A percentile compares a stretch with the other conserved stretches of the same genome.
phyloP scores from a whole-genome alignment of 1,140 invertebrate species.

The Diplogasteroides magnus region DNA sequence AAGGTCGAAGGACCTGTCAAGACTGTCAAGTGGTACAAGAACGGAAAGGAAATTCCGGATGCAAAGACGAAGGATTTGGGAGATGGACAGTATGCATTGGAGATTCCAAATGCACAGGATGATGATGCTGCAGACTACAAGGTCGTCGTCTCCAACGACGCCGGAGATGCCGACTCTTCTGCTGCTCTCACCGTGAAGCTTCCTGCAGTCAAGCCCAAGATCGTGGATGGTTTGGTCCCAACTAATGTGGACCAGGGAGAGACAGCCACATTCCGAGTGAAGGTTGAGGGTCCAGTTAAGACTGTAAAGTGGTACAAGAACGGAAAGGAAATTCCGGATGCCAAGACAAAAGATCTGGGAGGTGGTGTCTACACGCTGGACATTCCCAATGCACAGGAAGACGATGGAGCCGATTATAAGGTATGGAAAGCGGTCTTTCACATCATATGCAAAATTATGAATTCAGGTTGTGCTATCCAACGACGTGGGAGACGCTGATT shows the following conservation, averaged over 20 bases:
- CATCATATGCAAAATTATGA: background rate
- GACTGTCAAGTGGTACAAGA: conserved; percentile 19
- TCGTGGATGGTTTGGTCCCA: conserved; percentile 26
- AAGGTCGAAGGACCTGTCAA: conserved; percentile 24
- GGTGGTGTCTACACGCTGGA: conserved; percentile 56
- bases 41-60: conserved; percentile 37
- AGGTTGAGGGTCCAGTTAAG: conserved; percentile 31
- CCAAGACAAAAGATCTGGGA: conserved; percentile 44
- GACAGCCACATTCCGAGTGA: conserved; percentile 31
- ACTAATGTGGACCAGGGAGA: conserved; percentile 30
- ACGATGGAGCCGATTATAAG: conserved; percentile 59
- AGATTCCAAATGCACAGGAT: conserved; percentile 44
- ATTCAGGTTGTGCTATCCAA: conserved; percentile 41
- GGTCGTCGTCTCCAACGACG: conserved; percentile 47
- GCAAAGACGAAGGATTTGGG: conserved; percentile 42
- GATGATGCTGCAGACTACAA: conserved; percentile 57
- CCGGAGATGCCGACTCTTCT: conserved; percentile 40
- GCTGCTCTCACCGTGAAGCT: conserved; percentile 43
- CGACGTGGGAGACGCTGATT: conserved; percentile 41
- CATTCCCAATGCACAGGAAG: conserved; percentile 57
- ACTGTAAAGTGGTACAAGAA: conserved; percentile 50
- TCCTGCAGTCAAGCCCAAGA: conserved; percentile 29
- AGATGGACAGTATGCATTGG: conserved; percentile 15
- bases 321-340: conserved; percentile 42
- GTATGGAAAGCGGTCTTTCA: conserved; percentile 16